These are phyloP conservation scores for Mycalesis mineus DNA, from an alignment of 2,888 invertebrate genomes.

Conservation along the genomic window DNA sequence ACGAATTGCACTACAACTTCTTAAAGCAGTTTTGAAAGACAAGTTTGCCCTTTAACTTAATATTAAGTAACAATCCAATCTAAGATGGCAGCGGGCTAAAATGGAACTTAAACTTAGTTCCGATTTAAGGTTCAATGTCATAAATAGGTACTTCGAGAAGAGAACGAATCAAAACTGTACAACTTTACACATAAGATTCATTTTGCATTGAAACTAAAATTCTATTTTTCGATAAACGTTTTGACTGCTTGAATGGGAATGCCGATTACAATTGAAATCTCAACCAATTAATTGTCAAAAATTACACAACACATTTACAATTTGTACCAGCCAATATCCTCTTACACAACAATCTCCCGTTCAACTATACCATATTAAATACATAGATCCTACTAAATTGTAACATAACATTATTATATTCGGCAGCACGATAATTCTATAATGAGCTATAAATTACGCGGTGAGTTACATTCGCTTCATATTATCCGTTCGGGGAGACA, in stretches of 20 bases:
- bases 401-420: conserved; percentile 43
- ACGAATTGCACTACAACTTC: too few relatives aligned
- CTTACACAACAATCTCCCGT: not conserved
- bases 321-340: not conserved
- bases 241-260: too few relatives aligned
- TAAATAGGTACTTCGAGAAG: too few relatives aligned
- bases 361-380: conserved; percentile 8
- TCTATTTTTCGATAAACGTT: not conserved
- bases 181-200: not conserved
- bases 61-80: too few relatives aligned
- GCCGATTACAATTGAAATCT: not conserved
- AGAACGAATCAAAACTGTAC: not conserved
- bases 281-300: not conserved
- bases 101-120: too few relatives aligned
- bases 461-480: conserved; percentile 56
- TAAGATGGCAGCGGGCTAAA: too few relatives aligned
- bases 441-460: conserved; percentile 62
- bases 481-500: not conserved
- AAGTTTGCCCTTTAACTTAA: too few relatives aligned
- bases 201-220: not conserved
- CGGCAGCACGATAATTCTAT: conserved; percentile 55
- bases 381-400: conserved; percentile 46
- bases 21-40: too few relatives aligned
- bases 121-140: too few relatives aligned
- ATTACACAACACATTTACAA: not conserved